Evolutionary conservation across 2,797 vertebrate genomes (phyloP).

Genomic region (Pantherophis alleghaniensis): DNA sequence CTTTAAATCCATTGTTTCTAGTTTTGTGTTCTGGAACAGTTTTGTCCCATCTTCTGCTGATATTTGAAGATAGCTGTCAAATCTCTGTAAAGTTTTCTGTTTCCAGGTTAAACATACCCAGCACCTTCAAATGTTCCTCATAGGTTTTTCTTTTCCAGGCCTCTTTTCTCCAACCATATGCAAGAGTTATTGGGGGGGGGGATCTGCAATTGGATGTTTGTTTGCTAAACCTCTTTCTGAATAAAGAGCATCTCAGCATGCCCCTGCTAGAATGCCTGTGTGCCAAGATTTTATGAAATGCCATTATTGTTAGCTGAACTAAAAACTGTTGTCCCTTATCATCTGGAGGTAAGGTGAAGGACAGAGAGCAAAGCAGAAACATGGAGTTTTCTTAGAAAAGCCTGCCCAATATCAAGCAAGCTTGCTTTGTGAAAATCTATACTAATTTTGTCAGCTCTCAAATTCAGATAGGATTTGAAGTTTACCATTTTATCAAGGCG

Average conservation of each 20-base stretch:
- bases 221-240: neutral
- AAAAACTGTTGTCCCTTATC: neutral
- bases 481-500: neutral
- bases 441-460: neutral
- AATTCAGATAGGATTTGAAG: neutral
- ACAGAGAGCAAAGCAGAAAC: neutral
- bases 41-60: neutral
- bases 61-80: neutral
- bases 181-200: neutral
- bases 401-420: neutral
- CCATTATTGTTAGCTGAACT: neutral
- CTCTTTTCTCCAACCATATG: neutral
- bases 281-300: neutral
- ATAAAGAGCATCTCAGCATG: neutral
- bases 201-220: neutral
- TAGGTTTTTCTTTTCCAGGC: neutral
- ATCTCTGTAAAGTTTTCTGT: neutral
- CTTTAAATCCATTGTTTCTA: neutral
- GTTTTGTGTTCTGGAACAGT: neutral
- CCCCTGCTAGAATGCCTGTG: neutral
- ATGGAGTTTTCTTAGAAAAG: neutral
- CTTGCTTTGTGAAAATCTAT: neutral
- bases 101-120: neutral
- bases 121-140: neutral
- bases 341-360: neutral